Evolutionary conservation across 2,113 vertebrate species (phyloP), one percentile per base, ranked within the genome.

Genomic region (Xyliphius kryptos): DNA sequence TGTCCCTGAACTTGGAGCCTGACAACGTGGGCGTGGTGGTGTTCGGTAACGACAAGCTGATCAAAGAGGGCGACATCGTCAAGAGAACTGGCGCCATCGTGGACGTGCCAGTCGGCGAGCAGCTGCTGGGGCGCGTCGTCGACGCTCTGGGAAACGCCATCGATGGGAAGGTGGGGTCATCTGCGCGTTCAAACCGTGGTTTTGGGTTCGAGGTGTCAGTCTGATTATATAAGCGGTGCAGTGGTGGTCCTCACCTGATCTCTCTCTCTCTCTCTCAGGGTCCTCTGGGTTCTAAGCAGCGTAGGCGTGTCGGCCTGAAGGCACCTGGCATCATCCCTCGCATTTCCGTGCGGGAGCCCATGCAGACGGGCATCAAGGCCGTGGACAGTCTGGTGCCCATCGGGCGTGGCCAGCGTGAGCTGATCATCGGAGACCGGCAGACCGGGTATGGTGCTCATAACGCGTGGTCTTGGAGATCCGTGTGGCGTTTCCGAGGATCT

Each of bases 11-110:
- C 80, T 93, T 99, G 92, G 96, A 99, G 85, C 91, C 96, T 0
- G 96, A 99, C 85, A 99, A 99, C 0, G 96, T 99, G 76, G 96
- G 96, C 88, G 93, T 98, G 76, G 96, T 99, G n/a, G 95, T 99
- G 74, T 99, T 99, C 22, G 96, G 95, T 80, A 98, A 99, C 0
- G 96, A 99, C 85, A 97, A 97, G 63, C 85, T 98, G 70, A 99
- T 99, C 80, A 98, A 97, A 68, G 96, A 99, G 75, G 96, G 96
- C 0, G 96, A 99, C 72, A 86, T 99, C 2, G 96, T 99, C 73
- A 99, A 99, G 88, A 88, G 96, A 20, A 99, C 96, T 0, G 96
- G 96, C 0, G 96, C 95, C 60, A 99, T 99, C 16, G 96, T 99
- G 79, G 96, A 99, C 10, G 95, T 99, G 13, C 96, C 96, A 0